Conservation (phyloP, 2,113 vertebrate genomes). For the Scortum barcoo region DNA sequence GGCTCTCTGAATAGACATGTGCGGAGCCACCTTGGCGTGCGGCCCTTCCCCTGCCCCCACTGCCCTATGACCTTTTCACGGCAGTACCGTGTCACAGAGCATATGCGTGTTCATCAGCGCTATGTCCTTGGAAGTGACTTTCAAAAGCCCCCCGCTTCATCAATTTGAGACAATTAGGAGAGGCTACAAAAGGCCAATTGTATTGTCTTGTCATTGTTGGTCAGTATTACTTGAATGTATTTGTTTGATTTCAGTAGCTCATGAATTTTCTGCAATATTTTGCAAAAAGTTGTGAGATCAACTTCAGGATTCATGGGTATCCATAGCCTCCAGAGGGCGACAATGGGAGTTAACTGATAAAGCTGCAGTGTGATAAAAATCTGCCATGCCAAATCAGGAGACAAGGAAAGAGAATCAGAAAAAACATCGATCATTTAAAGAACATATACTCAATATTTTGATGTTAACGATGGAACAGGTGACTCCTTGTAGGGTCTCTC, state of each 20-base stretch:
- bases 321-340: background rate
- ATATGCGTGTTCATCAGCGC: slow-evolving; percentile 84
- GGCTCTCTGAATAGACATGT: slow-evolving; percentile 85
- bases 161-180: slow-evolving; percentile 18
- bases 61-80: slow-evolving; percentile 86
- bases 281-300: background rate
- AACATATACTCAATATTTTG: background rate
- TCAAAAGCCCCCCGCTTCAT: slow-evolving; percentile 40
- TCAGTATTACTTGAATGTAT: background rate
- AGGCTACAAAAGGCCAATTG: background rate
- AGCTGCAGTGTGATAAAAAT: background rate
- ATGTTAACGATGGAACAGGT: background rate
- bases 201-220: background rate
- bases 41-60: slow-evolving; percentile 82
- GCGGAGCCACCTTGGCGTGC: slow-evolving; percentile 81
- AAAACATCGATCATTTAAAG: background rate
- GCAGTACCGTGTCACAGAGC: slow-evolving; percentile 85
- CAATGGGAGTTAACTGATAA: background rate
- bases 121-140: slow-evolving; percentile 48
- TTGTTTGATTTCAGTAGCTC: background rate
- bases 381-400: background rate
- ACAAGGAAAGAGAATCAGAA: background rate
- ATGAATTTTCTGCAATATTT: background rate
- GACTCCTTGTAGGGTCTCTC: background rate
- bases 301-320: background rate